Percentiles rank a stretch among this genome's conserved stretches.
These are phyloP conservation scores for Pocota personata DNA, from an alignment of 2,888 invertebrate species.

Conservation along the genomic window DNA sequence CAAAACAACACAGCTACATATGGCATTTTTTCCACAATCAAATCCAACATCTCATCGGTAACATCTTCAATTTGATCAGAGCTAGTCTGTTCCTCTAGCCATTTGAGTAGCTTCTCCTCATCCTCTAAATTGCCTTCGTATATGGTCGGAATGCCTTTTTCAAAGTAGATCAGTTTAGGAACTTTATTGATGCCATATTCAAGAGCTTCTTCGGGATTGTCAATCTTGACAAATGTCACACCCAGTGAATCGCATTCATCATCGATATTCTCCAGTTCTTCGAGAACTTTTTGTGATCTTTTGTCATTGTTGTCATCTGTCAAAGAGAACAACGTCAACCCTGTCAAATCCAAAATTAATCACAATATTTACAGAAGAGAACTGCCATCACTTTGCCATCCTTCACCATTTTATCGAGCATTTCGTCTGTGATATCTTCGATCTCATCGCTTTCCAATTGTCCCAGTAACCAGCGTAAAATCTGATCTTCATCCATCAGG, in stretches of 20 bases:
- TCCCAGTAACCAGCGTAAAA: constrained; percentile 93
- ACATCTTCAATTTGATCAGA: constrained; percentile 97
- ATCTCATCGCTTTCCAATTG: constrained; percentile 96
- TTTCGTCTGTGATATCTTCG: constrained; percentile 97
- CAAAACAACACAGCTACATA: constrained; percentile 96
- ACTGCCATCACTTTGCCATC: constrained; percentile 95
- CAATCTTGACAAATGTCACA: constrained; percentile 95
- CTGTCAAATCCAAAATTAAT: constrained; percentile 7
- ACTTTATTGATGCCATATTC: constrained; percentile 96
- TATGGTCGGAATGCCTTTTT: constrained; percentile 89
- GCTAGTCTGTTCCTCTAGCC: constrained; percentile 93
- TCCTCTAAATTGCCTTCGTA: constrained; percentile 94
- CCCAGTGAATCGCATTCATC: constrained; percentile 95
- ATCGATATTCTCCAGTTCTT: constrained; percentile 96
- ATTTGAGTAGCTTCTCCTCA: constrained; percentile 93
- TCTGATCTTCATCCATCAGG: constrained; percentile 93
- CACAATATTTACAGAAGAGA: constrained; percentile 89
- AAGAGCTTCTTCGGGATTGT: constrained; percentile 93
- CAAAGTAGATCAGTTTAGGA: constrained; percentile 92
- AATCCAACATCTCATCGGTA: constrained; percentile 96
- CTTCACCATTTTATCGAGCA: constrained; percentile 94
- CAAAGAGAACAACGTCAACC: neutral
- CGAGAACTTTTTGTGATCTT: constrained; percentile 92
- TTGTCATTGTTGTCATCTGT: constrained; percentile 94
- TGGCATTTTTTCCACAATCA: constrained; percentile 93